Base-by-base conservation (phyloP, 2,888 invertebrate species). In the Cantharis nigra region DNA sequence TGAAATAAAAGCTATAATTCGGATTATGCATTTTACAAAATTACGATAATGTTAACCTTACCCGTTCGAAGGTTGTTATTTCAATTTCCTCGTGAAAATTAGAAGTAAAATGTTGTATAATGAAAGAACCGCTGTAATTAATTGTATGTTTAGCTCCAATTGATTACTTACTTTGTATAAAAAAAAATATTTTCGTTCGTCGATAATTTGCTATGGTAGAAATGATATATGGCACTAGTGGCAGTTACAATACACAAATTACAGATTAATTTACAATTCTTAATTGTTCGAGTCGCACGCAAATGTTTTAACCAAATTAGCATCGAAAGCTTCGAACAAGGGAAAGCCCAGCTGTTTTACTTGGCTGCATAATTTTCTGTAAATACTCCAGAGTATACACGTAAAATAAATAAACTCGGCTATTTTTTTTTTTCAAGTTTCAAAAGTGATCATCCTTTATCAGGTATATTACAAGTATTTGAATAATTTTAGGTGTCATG, bases 281-380 rank as follows among this genome's bases (percentile, higher is more conserved):
- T 76, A 76, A 76, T 76, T 76, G 72, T 28, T 69, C 62, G 63
- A 72, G 63, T 76, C 72, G 63, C 72, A 76, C 63, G 76, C 76
- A 72, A 76, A 72, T 72, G 63, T 75, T 75, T 75, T 65, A 75
- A 70, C 49, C 18, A 71, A 75, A 75, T 75, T 75, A 75, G 49
- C 74, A 74, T 74, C 18, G 62, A 28, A 63, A 74, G 69, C 69
- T 74, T 63, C 7, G 14, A 69, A 26, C 65, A 49, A 7, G n/a
- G 7, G 33, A 30, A 11, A 33, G 7, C n/a, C 49, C 49, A 49
- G 49, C 49, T 49, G 49, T n/a, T 49, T n/a, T 2, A n/a, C n/a
- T 49, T n/a, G 49, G 9, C 13, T 49, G 49, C 9, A 49, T 49
- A 49, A 49, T 49, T 49, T 49, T 49, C 49, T 49, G n/a, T 49